Evolutionary conservation across 2,113 vertebrate species (phyloP), one percentile per base, ranked within the genome.

Genomic region (Peromyscus maniculatus): DNA sequence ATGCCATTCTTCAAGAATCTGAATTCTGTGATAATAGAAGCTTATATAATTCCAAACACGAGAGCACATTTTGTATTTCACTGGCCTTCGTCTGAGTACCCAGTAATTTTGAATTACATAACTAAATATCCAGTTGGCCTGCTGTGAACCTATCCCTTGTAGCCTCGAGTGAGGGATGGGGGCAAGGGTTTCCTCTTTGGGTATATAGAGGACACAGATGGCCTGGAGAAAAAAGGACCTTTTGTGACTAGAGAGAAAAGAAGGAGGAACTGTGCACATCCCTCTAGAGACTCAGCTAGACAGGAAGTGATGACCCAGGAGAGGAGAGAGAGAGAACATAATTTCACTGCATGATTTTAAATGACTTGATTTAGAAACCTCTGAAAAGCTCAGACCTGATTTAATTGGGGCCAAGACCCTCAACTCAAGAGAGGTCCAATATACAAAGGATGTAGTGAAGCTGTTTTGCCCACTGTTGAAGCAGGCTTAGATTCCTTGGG

Each of bases 51-150:
- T 77, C 77, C 95, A 91, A 71, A 92, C 64, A 82, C 0, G 21
- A 96, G 88, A 90, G 64, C 74, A 97, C 86, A 96, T 96, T 96
- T 93, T 97, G 36, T 79, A 79, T 95, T 87, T 82, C 72, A 67
- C 57, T 95, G 89, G 52, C 77, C 72, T 87, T 62, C 72, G 28
- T 92, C 64, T 93, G 92, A 89, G 46, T 94, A 96, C 59, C 89
- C 78, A 94, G 91, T 49, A 74, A 92, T 95, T 97, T 93, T 49
- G 89, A 91, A 57, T 83, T 96, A 78, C 31, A 83, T 94, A 96
- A 96, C 91, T 89, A 91, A 66, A 57, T 28, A 93, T 64, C 52
- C 72, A 79, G 72, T 55, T 94, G 96, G 92, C 97, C 95, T 95
- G 75, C 95, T 64, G 11, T 95, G 95, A 97, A 91, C 91, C 67